These are phyloP conservation scores for Yponomeuta malinellus DNA, from an alignment of 2,888 invertebrate species.

Conservation along the genomic window DNA sequence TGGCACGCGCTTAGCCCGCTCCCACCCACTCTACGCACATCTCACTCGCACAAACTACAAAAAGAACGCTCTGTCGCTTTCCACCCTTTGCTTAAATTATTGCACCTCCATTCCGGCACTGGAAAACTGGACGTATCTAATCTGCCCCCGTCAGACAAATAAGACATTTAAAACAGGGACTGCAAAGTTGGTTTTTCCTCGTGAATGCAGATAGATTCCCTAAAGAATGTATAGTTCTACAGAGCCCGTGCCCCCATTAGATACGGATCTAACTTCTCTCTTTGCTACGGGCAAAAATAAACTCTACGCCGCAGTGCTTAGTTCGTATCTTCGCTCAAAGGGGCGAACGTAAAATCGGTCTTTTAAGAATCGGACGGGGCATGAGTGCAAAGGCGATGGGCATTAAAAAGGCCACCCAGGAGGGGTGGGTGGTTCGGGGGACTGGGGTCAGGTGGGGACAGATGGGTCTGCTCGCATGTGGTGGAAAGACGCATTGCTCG, in stretches of 20 bases:
- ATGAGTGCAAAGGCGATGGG: conserved; percentile 45
- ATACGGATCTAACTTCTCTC: conserved; percentile 52
- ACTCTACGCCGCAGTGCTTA: conserved; percentile 23
- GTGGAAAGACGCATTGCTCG: conserved; percentile 49
- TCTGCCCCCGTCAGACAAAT: conserved; percentile 28
- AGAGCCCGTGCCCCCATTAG: conserved; percentile 50
- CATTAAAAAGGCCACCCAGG: conserved; percentile 55
- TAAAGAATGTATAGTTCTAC: conserved; percentile 53
- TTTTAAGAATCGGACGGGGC: conserved; percentile 49
- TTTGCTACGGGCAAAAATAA: conserved; percentile 24
- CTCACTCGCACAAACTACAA: conserved; percentile 75
- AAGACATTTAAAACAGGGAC: conserved; percentile 27
- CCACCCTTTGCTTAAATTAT: conserved; percentile 76
- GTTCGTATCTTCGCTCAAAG: conserved; percentile 29
- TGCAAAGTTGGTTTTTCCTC: conserved; percentile 24
- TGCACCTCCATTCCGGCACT: conserved; percentile 55
- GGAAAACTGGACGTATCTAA: conserved; percentile 39
- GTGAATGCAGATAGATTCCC: conserved; percentile 34
- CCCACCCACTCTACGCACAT: conserved; percentile 71
- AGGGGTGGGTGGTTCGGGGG: conserved; percentile 25
- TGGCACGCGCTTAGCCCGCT: conserved; percentile 66
- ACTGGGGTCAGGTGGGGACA: conserved; percentile 34
- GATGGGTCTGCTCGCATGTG: conserved; percentile 34
- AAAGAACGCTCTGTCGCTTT: conserved; percentile 73
- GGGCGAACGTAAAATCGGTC: conserved; percentile 39